Evolutionary conservation across 2,888 invertebrate genomes (phyloP).

Genomic region (Polietes domitor): DNA sequence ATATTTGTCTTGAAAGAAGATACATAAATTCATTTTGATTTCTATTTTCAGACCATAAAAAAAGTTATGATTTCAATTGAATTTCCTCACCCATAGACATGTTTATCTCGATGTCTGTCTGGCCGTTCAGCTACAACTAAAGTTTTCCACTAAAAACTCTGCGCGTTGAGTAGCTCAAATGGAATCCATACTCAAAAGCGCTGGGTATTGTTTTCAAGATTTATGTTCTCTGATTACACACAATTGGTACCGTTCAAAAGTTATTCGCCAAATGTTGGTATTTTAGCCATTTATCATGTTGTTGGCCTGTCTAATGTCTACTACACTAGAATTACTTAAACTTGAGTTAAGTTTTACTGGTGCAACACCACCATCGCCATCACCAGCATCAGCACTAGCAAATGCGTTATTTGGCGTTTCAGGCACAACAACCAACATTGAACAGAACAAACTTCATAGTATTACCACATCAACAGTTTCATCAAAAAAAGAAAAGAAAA

Average conservation of each 20-base stretch:
- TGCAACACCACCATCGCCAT: slow-evolving; percentile 46
- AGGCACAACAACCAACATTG: neutral
- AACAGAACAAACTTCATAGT: slow-evolving; percentile 46
- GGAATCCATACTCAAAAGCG: neutral
- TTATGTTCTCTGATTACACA: slow-evolving; percentile 69
- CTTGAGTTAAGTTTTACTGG: slow-evolving; percentile 46
- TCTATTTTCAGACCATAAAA: slow-evolving; percentile 16
- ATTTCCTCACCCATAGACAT: slow-evolving; percentile 41
- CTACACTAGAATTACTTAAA: slow-evolving; percentile 63
- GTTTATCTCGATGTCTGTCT: neutral
- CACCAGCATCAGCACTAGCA: neutral
- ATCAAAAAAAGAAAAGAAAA: slow-evolving; percentile 52
- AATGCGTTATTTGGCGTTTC: neutral
- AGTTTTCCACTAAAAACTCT: neutral
- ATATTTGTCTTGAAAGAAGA: slow-evolving; percentile 25
- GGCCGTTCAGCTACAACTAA: neutral
- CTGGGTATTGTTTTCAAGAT: slow-evolving; percentile 54
- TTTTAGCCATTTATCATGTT: slow-evolving; percentile 65
- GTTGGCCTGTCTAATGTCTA: slow-evolving; percentile 55
- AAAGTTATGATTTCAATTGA: slow-evolving; percentile 44
- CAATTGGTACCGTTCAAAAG: slow-evolving; percentile 61
- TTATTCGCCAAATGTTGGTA: slow-evolving; percentile 63
- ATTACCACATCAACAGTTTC: slow-evolving; percentile 68
- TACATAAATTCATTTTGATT: slow-evolving; percentile 23
- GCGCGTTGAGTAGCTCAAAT: neutral